A percentile compares a stretch with the other conserved stretches of the same genome.
Conservation (phyloP, 2,888 invertebrate species). For the Lypha dubia region DNA sequence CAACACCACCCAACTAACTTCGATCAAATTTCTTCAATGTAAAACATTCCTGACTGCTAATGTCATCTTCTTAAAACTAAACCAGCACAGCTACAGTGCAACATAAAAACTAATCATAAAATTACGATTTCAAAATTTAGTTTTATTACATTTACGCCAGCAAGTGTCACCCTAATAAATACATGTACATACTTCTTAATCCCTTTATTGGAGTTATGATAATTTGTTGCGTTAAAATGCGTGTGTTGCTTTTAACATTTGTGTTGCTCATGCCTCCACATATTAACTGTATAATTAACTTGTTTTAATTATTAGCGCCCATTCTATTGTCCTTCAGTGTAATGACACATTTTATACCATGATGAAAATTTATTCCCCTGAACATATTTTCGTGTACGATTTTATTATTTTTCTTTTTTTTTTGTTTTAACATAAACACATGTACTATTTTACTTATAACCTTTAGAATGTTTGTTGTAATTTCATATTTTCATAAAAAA, state of each 20-base stretch:
- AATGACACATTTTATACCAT: conserved; percentile 43
- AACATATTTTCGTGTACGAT: neutral
- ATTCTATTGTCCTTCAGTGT: conserved; percentile 14
- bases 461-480: neutral
- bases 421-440: neutral
- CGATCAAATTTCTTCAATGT: too few species aligned
- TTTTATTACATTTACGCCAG: neutral
- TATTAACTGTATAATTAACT: conserved; percentile 28
- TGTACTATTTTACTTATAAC: neutral
- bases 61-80: too few species aligned
- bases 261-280: neutral
- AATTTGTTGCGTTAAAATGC: neutral
- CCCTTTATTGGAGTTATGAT: conserved; percentile 23
- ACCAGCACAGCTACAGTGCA: too few species aligned
- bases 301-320: conserved; percentile 45
- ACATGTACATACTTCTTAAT: neutral
- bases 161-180: conserved; percentile 5
- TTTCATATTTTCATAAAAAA: conserved; percentile 28
- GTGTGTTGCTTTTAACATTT: too few species aligned
- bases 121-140: too few species aligned
- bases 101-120: neutral
- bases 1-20: too few species aligned
- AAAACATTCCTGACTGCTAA: too few species aligned
- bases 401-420: neutral
- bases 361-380: conserved; percentile 18